Evolutionary conservation across 2,797 vertebrate genomes (phyloP).

Genomic region (Tolypeutes matacus): DNA sequence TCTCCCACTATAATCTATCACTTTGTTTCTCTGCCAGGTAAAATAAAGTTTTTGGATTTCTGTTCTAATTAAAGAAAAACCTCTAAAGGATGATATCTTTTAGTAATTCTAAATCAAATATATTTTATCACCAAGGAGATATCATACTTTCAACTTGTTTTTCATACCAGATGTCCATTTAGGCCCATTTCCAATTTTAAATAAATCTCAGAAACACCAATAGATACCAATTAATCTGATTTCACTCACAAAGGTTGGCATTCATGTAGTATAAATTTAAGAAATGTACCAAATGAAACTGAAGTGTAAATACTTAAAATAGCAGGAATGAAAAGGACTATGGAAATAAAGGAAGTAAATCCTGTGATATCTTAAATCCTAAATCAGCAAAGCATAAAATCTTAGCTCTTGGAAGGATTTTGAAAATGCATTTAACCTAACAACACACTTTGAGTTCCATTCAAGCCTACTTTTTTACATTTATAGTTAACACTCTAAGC

Average conservation of each 20-base stretch:
- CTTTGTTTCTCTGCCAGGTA: slow-evolving; percentile 31
- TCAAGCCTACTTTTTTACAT: background rate
- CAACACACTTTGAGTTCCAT: background rate
- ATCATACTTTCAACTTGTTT: slow-evolving; percentile 19
- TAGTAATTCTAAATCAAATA: slow-evolving; percentile 52
- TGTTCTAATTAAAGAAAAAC: slow-evolving; percentile 35
- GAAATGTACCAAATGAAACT: slow-evolving; percentile 21
- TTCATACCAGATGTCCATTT: slow-evolving; percentile 60
- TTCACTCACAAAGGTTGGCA: background rate
- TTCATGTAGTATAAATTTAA: background rate
- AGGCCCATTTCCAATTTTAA: slow-evolving; percentile 61
- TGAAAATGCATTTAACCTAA: background rate
- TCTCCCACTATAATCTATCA: slow-evolving; percentile 34
- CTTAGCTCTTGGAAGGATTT: background rate
- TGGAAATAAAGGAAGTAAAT: slow-evolving; percentile 42
- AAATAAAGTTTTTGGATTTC: slow-evolving; percentile 17
- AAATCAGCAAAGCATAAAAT: background rate
- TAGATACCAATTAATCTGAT: slow-evolving; percentile 54
- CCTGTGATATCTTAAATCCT: slow-evolving; percentile 30
- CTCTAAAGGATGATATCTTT: background rate
- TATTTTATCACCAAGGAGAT: slow-evolving; percentile 62
- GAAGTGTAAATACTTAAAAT: slow-evolving; percentile 39
- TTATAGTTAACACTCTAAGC: background rate
- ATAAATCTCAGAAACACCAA: slow-evolving; percentile 50
- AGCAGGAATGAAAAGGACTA: background rate